phyloP scores from a whole-genome alignment of 2,113 vertebrate genomes.

The Psilopogon haemacephalus region DNA sequence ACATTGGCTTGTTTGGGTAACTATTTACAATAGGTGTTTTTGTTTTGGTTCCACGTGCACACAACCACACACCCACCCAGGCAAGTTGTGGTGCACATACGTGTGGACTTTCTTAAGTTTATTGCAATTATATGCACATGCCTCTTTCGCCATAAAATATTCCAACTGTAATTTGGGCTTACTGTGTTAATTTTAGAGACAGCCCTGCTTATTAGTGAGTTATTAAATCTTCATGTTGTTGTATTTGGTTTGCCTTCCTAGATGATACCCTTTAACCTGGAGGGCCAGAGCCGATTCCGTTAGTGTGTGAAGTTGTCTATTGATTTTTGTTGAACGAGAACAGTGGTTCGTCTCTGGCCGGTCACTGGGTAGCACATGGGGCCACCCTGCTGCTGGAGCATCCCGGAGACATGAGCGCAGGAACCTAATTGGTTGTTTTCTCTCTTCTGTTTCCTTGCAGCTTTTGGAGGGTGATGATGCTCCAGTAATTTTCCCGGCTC shows the following conservation, averaged over 20 bases:
- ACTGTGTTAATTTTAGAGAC: background rate
- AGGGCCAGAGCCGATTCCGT: constrained; percentile 73
- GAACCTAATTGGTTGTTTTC: constrained; percentile 56
- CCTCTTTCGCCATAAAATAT: background rate
- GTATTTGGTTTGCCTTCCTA: constrained; percentile 8
- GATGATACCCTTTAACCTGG: constrained; percentile 68
- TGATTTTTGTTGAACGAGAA: constrained; percentile 78
- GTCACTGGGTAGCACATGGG: constrained; percentile 61
- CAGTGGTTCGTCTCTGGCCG: constrained; percentile 52
- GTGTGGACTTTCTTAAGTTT: background rate
- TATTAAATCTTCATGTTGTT: constrained; percentile 29
- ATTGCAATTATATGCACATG: background rate
- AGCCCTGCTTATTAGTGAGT: constrained; percentile 38
- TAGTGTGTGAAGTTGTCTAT: constrained; percentile 77
- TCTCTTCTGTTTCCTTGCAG: constrained; percentile 69
- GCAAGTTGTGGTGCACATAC: background rate
- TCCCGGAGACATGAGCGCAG: constrained; percentile 39
- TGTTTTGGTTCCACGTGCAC: background rate
- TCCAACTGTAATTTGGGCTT: constrained; percentile 1
- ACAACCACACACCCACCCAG: too few relatives aligned
- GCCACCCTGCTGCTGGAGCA: constrained; percentile 55
- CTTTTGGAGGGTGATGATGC: constrained; percentile 68
- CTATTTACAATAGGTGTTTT: background rate
- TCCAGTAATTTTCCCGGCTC: constrained; percentile 70
- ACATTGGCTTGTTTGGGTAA: background rate